phyloP scores from a whole-genome alignment of 2,888 invertebrate species.

The Macropis europaea region DNA sequence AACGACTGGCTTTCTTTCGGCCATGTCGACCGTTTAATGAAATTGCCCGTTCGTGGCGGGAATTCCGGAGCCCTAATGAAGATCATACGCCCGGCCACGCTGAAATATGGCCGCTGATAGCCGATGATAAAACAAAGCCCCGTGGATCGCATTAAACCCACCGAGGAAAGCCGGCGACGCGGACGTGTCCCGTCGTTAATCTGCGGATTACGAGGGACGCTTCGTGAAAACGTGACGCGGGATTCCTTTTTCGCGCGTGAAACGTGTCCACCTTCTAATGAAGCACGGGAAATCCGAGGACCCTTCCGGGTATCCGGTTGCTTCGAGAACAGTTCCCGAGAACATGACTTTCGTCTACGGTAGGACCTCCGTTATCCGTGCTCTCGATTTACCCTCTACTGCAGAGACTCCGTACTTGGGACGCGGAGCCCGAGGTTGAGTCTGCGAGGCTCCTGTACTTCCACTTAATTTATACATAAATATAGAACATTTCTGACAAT shows the following conservation, averaged over 20 bases:
- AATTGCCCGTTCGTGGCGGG: slow-evolving; percentile 60
- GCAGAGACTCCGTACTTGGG: no score
- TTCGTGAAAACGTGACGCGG: slow-evolving; percentile 27
- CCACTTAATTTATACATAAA: no score
- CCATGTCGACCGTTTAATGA: slow-evolving; percentile 62
- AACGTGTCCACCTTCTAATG: not conserved
- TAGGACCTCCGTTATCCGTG: no score
- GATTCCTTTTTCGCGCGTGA: not conserved
- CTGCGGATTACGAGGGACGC: slow-evolving; percentile 37
- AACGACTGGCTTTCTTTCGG: slow-evolving; percentile 57
- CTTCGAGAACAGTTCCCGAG: not conserved
- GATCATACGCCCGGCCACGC: slow-evolving; percentile 53
- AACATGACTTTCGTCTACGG: no score
- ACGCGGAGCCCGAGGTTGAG: no score
- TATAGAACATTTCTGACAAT: no score
- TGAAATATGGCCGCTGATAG: slow-evolving; percentile 48
- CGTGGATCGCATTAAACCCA: slow-evolving; percentile 30
- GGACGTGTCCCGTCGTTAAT: slow-evolving; percentile 41
- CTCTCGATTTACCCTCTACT: no score
- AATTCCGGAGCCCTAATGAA: slow-evolving; percentile 69
- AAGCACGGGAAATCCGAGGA: not conserved
- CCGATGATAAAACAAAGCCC: slow-evolving; percentile 47
- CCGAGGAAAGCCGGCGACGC: slow-evolving; percentile 1
- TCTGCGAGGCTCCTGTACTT: no score
- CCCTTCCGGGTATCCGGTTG: not conserved